Conservation (phyloP, 1,140 invertebrate species). For the Drosophila auraria region DNA sequence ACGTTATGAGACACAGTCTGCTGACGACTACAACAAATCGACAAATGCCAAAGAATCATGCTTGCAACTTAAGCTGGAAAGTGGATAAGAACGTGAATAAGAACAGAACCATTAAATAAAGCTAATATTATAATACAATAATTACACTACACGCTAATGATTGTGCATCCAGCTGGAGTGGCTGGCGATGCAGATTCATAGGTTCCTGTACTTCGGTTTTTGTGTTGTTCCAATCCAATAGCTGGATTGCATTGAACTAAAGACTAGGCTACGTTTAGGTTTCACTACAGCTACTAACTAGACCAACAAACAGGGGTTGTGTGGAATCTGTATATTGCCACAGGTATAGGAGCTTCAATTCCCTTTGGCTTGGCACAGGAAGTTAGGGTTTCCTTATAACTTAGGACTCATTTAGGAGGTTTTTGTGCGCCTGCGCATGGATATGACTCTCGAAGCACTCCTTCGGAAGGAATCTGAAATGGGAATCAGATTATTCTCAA, state of each 20-base stretch:
- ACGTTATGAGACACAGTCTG: slow-evolving; percentile 68
- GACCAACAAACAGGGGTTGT: slow-evolving; percentile 29
- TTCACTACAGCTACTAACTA: slow-evolving; percentile 41
- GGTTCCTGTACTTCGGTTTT: slow-evolving; percentile 71
- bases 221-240: slow-evolving; percentile 24
- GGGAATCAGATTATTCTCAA: background rate
- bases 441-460: slow-evolving; percentile 69
- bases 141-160: slow-evolving; percentile 28
- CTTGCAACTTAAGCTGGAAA: slow-evolving; percentile 38
- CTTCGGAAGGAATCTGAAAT: slow-evolving; percentile 72
- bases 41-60: slow-evolving; percentile 38
- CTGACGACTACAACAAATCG: slow-evolving; percentile 45
- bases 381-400: background rate
- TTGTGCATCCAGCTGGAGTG: slow-evolving; percentile 24
- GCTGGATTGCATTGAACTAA: slow-evolving; percentile 45
- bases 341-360: slow-evolving; percentile 9
- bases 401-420: slow-evolving; percentile 42
- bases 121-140: slow-evolving; percentile 54
- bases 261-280: slow-evolving; percentile 46
- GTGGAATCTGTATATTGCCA: slow-evolving; percentile 29
- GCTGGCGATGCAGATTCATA: slow-evolving; percentile 60
- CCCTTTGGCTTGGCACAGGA: slow-evolving; percentile 28
- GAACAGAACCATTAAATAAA: slow-evolving; percentile 50
- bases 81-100: slow-evolving; percentile 3
- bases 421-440: slow-evolving; percentile 56